phyloP scores from a whole-genome alignment of 2,797 vertebrate genomes.

The Natrix natrix region DNA sequence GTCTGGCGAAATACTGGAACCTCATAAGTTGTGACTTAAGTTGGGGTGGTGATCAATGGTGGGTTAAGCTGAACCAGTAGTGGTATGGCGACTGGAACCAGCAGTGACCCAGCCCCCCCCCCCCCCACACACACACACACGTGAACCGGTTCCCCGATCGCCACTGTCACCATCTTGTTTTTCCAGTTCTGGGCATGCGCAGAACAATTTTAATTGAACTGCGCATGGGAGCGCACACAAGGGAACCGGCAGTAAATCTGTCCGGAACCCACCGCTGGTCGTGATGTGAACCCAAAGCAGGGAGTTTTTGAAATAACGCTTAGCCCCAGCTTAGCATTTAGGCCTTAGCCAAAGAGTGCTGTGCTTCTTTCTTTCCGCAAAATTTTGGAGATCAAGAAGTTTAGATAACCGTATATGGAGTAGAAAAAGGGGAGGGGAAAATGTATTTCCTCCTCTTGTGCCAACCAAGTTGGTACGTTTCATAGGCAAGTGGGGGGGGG shows the following conservation, averaged over 20 bases:
- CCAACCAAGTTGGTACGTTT: not conserved
- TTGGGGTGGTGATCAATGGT: not conserved
- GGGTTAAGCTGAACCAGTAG: too few relatives aligned
- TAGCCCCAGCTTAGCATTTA: not conserved
- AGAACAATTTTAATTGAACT: too few relatives aligned
- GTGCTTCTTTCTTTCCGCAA: not conserved
- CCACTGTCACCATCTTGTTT: too few relatives aligned
- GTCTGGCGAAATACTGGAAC: not conserved
- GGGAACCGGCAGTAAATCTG: too few relatives aligned
- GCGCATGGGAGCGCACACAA: too few relatives aligned
- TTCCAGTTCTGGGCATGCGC: too few relatives aligned
- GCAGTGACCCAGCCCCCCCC: too few relatives aligned
- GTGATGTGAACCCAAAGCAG: not conserved
- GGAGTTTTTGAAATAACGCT: not conserved
- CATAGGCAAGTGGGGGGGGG: too few relatives aligned
- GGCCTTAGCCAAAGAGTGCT: not conserved
- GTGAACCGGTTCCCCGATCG: too few relatives aligned
- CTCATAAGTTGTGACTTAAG: not conserved
- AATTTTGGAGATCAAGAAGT: not conserved
- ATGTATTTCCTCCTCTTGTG: not conserved
- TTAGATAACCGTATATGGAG: not conserved
- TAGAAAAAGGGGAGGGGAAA: not conserved
- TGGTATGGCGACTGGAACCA: too few relatives aligned
- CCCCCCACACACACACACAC: too few relatives aligned
- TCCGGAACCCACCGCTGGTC: too few relatives aligned